Evolutionary conservation across 2,797 vertebrate genomes (phyloP), one percentile per base, ranked within the genome.

Genomic region (Buceros bicornis): DNA sequence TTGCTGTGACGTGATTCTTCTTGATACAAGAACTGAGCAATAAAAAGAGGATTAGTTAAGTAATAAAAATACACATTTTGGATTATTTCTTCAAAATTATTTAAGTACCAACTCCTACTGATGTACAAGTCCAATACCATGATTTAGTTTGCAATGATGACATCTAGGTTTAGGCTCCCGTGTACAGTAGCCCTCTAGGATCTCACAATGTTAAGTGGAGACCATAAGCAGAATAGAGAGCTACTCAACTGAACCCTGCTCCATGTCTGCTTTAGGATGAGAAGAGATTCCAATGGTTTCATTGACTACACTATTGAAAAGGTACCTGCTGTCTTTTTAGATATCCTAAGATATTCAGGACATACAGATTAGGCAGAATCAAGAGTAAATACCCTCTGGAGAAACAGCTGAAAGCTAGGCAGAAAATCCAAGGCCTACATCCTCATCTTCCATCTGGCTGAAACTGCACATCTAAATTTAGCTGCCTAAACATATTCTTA

Each of bases 141-240:
- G 21, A 76, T 19, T 66, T 43, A 47, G 16, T 29, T 0, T 88
- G 53, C 67, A 37, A 89, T 57, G 14, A 47, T 69, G n/a, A 40
- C 16, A 72, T 33, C 11, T 19, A 21, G 28, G 26, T 47, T 67
- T 42, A 69, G 42, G 25, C 14, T 85, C 11, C 17, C 11, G 22
- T 0, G 2, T 43, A 28, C 0, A 67, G 37, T 2, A 35, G 28
- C 13, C 29, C 72, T 5, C 26, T 17, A 72, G 10, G 16, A 18
- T 80, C 31, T 73, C 47, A 66, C 16, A 56, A 9, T 1, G 11
- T 13, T 13, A 43, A 66, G 33, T 8, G 4, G 17, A 83, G 54
- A 56, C 28, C 19, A 71, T 13, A 31, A 60, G 13, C 11, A 61
- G 9, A 87, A 19, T 35, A 74, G n/a, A 77, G 16, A 42, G 33